A percentile compares a stretch with the other conserved stretches of the same genome.
Evolutionary conservation across 2,888 invertebrate genomes (phyloP).

Genomic region (Hirtodrosophila cameraria): DNA sequence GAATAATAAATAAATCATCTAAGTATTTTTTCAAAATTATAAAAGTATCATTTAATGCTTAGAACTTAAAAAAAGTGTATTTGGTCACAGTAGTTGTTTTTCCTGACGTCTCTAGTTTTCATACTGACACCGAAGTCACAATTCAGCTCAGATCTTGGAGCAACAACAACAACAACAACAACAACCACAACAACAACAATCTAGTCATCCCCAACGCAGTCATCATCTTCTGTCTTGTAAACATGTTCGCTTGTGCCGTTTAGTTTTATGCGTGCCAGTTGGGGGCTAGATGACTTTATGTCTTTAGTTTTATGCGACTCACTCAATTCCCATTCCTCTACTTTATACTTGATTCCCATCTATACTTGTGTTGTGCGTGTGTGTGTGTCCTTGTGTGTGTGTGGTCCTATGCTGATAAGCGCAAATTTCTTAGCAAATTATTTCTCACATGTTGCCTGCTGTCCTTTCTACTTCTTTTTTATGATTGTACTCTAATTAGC

Average conservation of each 20-base stretch:
- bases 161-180: neutral
- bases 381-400: neutral
- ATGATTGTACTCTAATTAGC: conserved; percentile 46
- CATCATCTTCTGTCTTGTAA: conserved; percentile 42
- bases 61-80: too few relatives aligned
- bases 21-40: too few relatives aligned
- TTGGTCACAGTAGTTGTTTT: too few relatives aligned
- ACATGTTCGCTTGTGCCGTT: conserved; percentile 51
- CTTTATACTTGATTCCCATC: too few relatives aligned
- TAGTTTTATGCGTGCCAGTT: conserved; percentile 36
- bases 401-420: conserved; percentile 35
- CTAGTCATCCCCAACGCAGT: conserved; percentile 3
- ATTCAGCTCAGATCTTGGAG: too few relatives aligned
- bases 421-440: conserved; percentile 47
- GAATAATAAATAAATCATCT: too few relatives aligned
- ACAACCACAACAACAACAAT: neutral
- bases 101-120: too few relatives aligned
- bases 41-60: too few relatives aligned
- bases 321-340: conserved; percentile 15
- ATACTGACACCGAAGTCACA: neutral
- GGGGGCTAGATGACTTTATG: conserved; percentile 38
- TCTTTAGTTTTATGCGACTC: conserved; percentile 46
- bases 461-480: conserved; percentile 22
- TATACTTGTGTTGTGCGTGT: too few relatives aligned
- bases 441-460: conserved; percentile 40